Base-by-base conservation (phyloP, 2,888 invertebrate genomes). In the Nephrocerus scutellatus region DNA sequence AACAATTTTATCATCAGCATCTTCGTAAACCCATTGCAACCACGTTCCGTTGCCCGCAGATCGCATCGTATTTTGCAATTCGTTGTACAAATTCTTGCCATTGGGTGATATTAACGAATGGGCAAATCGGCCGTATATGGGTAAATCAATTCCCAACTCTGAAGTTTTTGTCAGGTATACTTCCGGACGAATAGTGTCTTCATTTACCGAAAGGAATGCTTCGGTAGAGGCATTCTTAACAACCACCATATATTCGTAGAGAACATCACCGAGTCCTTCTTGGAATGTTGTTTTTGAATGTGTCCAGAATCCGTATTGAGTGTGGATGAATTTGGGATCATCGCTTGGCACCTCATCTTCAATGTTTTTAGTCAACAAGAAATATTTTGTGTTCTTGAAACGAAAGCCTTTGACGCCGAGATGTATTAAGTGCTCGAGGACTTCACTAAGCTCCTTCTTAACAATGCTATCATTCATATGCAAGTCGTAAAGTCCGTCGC, bases 321-420 rank as follows among this genome's bases (percentile, higher is more conserved):
- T 55, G 55, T 77, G 75, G 28, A 68, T 67, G 18, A 66, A 59
- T 10, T 55, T 56, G 6, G 57, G 41, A 30, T 57, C 57, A 13
- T 55, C 36, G 3, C 51, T 51, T 2, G 44, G 54, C 8, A 58
- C 68, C n/a, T 61, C 63, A 2, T 61, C 54, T 49, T 82, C 80
- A 6, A 63, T 48, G 43, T 77, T 68, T 1, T 63, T 63, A 9
- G 50, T 48, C 1, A 64, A 35, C 1, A 84, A 63, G 46, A 84
- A 69, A 55, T 77, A 77, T 9, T 81, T 79, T 0, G 77, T 80
- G 37, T 81, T 77, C 29, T 55, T 62, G 26, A 59, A 72, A 56
- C 89, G 79, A 55, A 96, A 79, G 4, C 96, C 96, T 47, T 75
- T 78, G 0, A 88, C 81, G 0, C 92, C 93, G 4, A 79, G 71